These are phyloP conservation scores for Chouioia cunea DNA, from an alignment of 2,888 invertebrate species.

Conservation along the genomic window DNA sequence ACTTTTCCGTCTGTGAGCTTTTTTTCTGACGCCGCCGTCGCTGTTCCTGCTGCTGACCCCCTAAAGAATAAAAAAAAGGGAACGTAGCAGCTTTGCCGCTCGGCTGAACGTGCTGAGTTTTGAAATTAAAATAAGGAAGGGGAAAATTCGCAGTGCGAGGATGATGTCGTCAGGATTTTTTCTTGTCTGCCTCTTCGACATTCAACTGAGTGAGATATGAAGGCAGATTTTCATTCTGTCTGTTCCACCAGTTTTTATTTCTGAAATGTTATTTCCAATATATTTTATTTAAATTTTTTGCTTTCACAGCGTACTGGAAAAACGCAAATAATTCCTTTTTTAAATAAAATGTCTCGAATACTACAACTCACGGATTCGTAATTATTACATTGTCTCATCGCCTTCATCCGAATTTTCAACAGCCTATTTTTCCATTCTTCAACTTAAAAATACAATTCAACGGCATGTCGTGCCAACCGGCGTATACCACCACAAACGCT, in stretches of 20 bases:
- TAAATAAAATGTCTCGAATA: too few species aligned
- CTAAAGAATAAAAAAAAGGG: slow-evolving; percentile 25
- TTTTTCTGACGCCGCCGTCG: slow-evolving; percentile 9
- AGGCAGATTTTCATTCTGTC: too few species aligned
- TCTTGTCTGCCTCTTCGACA: background rate
- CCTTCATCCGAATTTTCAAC: background rate
- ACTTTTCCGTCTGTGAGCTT: slow-evolving; percentile 44
- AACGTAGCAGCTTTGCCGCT: slow-evolving; percentile 44
- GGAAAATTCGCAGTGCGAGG: slow-evolving; percentile 5
- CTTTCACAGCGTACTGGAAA: too few species aligned
- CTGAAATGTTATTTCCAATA: too few species aligned
- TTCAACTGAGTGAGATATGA: slow-evolving; percentile 6
- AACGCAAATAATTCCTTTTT: too few species aligned
- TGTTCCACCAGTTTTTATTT: too few species aligned
- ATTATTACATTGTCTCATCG: slow-evolving; percentile 5
- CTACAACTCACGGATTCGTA: too few species aligned
- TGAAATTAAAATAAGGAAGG: slow-evolving; percentile 52
- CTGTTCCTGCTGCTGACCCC: slow-evolving; percentile 16
- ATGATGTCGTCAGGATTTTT: background rate
- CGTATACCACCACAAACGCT: too few species aligned
- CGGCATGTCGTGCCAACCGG: too few species aligned
- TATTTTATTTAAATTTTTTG: too few species aligned
- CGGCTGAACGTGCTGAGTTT: slow-evolving; percentile 48
- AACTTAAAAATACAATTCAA: too few species aligned
- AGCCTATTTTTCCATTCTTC: background rate